A percentile compares a stretch with the other conserved stretches of the same genome.
phyloP scores from a whole-genome alignment of 2,113 vertebrate species.

The Anolis sagrei region DNA sequence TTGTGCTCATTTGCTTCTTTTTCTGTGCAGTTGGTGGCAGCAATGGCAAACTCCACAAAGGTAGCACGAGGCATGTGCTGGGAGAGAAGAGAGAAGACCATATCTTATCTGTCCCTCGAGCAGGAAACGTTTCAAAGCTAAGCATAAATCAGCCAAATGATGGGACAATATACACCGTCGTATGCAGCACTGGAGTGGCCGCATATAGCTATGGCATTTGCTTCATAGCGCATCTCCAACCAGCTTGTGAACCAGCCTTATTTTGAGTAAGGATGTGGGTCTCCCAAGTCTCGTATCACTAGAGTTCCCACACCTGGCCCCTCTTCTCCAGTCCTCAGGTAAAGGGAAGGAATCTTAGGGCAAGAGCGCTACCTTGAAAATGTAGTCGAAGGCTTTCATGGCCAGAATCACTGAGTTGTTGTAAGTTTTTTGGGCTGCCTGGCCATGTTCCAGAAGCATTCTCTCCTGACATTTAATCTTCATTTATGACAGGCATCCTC shows the following conservation, averaged over 20 bases:
- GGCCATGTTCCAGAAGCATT: too few species aligned
- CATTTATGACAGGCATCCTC: too few species aligned
- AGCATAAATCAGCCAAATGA: constrained; percentile 40
- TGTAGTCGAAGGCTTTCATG: too few species aligned
- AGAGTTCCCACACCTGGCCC: too few species aligned
- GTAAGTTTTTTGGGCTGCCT: too few species aligned
- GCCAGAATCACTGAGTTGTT: too few species aligned
- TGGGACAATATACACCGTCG: background rate
- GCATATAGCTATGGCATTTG: too few species aligned
- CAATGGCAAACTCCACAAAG: constrained; percentile 72
- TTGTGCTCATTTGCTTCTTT: constrained; percentile 47
- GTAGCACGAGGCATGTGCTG: constrained; percentile 52
- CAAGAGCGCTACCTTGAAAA: too few species aligned
- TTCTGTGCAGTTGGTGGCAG: constrained; percentile 72
- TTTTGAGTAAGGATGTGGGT: background rate
- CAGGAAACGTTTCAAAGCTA: constrained; percentile 19
- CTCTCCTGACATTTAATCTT: too few species aligned
- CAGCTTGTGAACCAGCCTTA: background rate
- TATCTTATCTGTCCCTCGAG: constrained; percentile 35
- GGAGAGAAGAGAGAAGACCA: constrained; percentile 49
- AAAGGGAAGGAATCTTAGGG: too few species aligned
- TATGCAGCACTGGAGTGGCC: background rate
- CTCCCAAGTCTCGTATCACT: background rate
- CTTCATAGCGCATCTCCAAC: background rate
- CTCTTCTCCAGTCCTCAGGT: too few species aligned